Conservation (phyloP, 2,797 vertebrate species). For the Miopithecus talapoin region DNA sequence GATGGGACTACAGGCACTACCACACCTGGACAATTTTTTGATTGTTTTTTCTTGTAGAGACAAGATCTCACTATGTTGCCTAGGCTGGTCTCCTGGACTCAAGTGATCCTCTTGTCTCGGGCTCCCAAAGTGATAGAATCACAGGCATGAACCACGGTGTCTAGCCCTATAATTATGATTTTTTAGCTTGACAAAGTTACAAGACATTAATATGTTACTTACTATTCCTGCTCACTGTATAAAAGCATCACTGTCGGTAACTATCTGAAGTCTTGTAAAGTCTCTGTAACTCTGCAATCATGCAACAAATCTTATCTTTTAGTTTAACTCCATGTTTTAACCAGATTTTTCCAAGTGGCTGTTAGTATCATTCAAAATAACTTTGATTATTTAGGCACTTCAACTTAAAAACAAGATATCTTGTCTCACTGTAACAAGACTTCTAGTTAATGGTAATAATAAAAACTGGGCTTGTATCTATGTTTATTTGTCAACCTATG, state of each 20-base stretch:
- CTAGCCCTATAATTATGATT: background rate
- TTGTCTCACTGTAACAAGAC: background rate
- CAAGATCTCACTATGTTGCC: background rate
- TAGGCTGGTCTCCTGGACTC: background rate
- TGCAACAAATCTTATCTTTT: background rate
- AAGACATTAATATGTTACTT: background rate
- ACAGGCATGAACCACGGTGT: background rate
- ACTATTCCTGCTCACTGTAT: background rate
- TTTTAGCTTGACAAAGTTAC: background rate
- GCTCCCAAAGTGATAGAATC: background rate
- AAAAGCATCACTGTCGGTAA: background rate
- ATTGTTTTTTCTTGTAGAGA: background rate
- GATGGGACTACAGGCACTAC: background rate
- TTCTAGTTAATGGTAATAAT: conserved; percentile 1
- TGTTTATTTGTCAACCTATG: background rate
- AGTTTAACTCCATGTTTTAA: background rate
- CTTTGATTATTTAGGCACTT: background rate
- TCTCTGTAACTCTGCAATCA: background rate
- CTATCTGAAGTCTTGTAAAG: background rate
- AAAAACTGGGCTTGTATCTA: background rate
- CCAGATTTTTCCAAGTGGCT: background rate
- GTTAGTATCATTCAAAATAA: conserved; percentile 22
- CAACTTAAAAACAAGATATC: background rate
- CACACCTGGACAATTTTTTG: background rate
- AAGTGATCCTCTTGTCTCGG: background rate